Evolutionary conservation across 2,113 vertebrate genomes (phyloP).

Genomic region (Ceyx cyanopectus): DNA sequence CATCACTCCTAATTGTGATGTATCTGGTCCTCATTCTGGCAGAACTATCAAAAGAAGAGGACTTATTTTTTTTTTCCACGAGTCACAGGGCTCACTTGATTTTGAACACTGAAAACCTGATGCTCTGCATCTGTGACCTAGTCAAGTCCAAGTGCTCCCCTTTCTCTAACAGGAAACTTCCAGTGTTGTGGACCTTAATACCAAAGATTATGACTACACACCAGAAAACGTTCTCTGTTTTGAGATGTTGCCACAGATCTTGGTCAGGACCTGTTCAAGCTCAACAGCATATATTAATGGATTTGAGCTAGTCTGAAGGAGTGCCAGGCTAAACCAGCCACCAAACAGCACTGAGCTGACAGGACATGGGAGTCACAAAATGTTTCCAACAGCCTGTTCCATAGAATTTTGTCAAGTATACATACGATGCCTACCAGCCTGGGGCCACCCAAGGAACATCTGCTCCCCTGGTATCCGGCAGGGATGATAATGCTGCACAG

Average conservation of each 20-base stretch:
- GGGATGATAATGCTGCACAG: slow-evolving; percentile 33
- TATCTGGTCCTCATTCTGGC: neutral
- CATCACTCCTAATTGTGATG: neutral
- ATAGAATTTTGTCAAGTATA: slow-evolving; percentile 45
- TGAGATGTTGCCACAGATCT: neutral
- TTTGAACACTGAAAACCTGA: neutral
- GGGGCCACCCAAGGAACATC: slow-evolving; percentile 72
- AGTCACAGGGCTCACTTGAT: neutral
- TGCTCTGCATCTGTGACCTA: neutral
- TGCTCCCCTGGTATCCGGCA: slow-evolving; percentile 65
- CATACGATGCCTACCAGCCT: slow-evolving; percentile 63
- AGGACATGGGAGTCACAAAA: neutral
- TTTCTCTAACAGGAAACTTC: neutral
- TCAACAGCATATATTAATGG: neutral
- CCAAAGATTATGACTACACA: neutral
- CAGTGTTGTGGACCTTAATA: neutral
- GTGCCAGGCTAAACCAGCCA: neutral
- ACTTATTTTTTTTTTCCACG: neutral
- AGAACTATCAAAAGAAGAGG: neutral
- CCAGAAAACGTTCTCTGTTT: neutral
- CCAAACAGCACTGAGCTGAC: slow-evolving; percentile 17
- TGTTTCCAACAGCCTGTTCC: slow-evolving; percentile 29
- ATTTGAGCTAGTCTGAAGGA: neutral
- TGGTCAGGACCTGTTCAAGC: neutral
- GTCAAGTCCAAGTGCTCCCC: neutral